Base-by-base conservation (phyloP, 2,113 vertebrate genomes). In the Heterotis niloticus region DNA sequence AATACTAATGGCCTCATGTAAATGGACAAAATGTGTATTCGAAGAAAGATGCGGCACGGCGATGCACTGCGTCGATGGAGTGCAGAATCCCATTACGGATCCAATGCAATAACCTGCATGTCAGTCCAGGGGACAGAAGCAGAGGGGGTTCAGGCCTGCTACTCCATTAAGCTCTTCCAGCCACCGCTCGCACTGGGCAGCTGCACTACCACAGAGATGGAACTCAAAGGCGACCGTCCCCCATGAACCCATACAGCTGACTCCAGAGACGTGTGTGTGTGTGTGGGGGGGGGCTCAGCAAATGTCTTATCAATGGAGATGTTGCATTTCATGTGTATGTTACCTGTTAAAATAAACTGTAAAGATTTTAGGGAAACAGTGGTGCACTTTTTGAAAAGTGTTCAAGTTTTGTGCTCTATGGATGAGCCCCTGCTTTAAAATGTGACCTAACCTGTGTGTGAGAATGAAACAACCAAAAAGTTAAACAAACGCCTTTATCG, bases 71-170 rank as follows among this genome's bases (percentile, higher is more conserved):
- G 92, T 94, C 91, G 91, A 92, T 86, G 83, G 91, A 93, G 92
- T 91, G 90, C 92, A 91, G 94, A 97, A 96, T 97, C 95, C 97
- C 94, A 98, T 98, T 96, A 98, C 93, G 91, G 91, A 95, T 91
- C 93, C 97, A 97, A 97, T 94, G 95, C 93, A 97, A 96, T 96
- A 97, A 96, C 92, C 94, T 93, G 90, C 94, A 93, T 95, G 95
- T 92, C 94, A 92, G 95, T 97, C 94, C 92, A 89, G 90, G 91
- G 92, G 91, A 92, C 85, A 84, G 89, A 86, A 88, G 85, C 86
- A 90, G 87, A 96, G 96, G 95, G 93, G 94, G 93, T 97, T 99
- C 96, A 98, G 88, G 91, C 92, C 94, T 95, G 95, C 96, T 96
- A 95, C 92, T 95, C 94, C 95, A 96, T 98, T 98, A 96, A 95